A percentile compares a stretch with the other conserved stretches of the same genome.
Evolutionary conservation across 2,888 invertebrate species (phyloP).

Genomic region (Axea sp.): DNA sequence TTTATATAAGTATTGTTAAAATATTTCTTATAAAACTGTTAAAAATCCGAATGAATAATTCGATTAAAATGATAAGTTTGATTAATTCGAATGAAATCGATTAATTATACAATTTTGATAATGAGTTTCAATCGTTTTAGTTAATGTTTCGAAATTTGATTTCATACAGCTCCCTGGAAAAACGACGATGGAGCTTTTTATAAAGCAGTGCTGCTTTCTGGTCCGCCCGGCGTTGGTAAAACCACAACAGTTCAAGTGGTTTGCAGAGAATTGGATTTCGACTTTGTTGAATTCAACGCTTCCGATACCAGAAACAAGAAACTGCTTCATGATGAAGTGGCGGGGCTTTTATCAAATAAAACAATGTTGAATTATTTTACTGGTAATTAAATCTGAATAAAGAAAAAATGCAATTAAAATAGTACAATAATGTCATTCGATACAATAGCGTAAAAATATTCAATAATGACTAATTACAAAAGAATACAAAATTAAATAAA

Average conservation of each 20-base stretch:
- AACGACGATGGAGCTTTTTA: conserved; percentile 92
- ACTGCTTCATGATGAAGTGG: conserved; percentile 90
- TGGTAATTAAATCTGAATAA: conserved; percentile 79
- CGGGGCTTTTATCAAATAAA: conserved; percentile 88
- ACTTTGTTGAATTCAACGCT: conserved; percentile 92
- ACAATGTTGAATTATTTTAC: conserved; percentile 86
- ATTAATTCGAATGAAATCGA: no score
- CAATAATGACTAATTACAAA: no score
- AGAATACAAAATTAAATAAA: no score
- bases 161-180: conserved; percentile 83
- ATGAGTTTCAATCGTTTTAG: no score
- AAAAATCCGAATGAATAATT: no score
- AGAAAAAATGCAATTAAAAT: no score
- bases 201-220: conserved; percentile 96
- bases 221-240: conserved; percentile 98
- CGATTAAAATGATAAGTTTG: no score
- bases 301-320: conserved; percentile 97
- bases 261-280: conserved; percentile 93
- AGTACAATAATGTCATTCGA: no score
- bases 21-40: no score
- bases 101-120: no score
- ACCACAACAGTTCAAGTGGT: conserved; percentile 94
- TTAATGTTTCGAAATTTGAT: no score
- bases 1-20: no score
- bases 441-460: neutral